phyloP scores from a whole-genome alignment of 2,888 invertebrate genomes.

The Clepsis dumicolana region DNA sequence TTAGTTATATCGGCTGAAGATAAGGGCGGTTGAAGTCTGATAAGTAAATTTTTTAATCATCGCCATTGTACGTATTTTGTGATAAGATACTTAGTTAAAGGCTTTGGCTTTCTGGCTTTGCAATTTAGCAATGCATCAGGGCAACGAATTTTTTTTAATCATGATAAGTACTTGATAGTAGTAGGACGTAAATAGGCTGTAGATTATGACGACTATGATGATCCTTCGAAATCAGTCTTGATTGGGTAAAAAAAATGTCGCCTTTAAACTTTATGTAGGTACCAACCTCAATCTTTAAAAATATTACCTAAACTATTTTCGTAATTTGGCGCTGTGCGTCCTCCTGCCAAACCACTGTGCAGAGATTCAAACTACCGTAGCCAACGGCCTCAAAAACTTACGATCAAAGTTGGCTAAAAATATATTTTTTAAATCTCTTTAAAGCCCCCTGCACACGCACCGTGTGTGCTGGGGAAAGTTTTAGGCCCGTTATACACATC shows the following conservation, averaged over 20 bases:
- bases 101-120: background rate
- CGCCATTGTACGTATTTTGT: background rate
- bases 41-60: slow-evolving; percentile 5
- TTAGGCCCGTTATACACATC: slow-evolving; percentile 81
- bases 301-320: background rate
- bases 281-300: background rate
- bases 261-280: background rate
- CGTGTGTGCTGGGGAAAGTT: slow-evolving; percentile 72
- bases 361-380: slow-evolving; percentile 29
- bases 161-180: too few relatives aligned
- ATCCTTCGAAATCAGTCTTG: too few relatives aligned
- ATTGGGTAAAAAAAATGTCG: too few relatives aligned
- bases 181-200: too few relatives aligned
- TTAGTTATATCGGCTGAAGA: slow-evolving; percentile 30
- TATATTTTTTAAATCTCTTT: slow-evolving; percentile 67
- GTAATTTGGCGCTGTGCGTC: slow-evolving; percentile 12
- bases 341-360: slow-evolving; percentile 30
- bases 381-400: slow-evolving; percentile 38
- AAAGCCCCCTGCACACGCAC: slow-evolving; percentile 63
- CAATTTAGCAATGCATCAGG: background rate
- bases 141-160: too few relatives aligned
- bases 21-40: slow-evolving; percentile 18
- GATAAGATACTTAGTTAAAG: background rate
- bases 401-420: slow-evolving; percentile 44
- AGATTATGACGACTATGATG: too few relatives aligned